Evolutionary conservation across 2,113 vertebrate genomes (phyloP).

Genomic region (Rhinopomastus cyanomelas): DNA sequence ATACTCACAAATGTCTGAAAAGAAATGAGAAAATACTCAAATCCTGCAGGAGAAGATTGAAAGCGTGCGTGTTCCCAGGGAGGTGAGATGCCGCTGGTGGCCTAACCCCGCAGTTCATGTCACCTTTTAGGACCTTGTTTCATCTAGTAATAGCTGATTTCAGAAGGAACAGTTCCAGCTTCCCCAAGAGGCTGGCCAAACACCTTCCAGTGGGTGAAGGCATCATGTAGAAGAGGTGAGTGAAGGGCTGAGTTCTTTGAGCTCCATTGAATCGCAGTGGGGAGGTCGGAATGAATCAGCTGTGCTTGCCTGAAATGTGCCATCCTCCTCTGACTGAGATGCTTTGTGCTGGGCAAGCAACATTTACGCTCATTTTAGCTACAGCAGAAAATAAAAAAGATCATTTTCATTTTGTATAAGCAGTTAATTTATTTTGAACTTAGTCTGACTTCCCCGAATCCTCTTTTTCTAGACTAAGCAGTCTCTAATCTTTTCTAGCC

Average conservation of each 20-base stretch:
- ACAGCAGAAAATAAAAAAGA: neutral
- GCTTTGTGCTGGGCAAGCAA: neutral
- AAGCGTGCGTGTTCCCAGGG: neutral
- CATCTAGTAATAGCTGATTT: neutral
- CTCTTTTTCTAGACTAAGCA: neutral
- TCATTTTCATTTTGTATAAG: neutral
- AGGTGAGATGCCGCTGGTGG: neutral
- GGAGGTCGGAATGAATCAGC: neutral
- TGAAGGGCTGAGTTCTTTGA: neutral
- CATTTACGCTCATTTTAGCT: neutral
- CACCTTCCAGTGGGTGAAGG: too few relatives aligned
- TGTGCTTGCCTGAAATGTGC: neutral
- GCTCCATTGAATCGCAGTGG: neutral
- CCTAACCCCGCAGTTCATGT: neutral
- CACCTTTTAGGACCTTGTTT: neutral
- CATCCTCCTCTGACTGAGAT: neutral
- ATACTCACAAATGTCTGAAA: neutral
- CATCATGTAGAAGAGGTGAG: neutral
- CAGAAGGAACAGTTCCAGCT: neutral
- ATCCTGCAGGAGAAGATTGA: neutral
- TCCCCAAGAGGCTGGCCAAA: neutral
- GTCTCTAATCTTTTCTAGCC: neutral
- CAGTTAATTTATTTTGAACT: neutral
- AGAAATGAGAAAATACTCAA: neutral
- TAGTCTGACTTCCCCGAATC: neutral